Evolutionary conservation across 2,888 invertebrate species (phyloP), one percentile per base, ranked within the genome.

Genomic region (Holacanthella duospinosa): DNA sequence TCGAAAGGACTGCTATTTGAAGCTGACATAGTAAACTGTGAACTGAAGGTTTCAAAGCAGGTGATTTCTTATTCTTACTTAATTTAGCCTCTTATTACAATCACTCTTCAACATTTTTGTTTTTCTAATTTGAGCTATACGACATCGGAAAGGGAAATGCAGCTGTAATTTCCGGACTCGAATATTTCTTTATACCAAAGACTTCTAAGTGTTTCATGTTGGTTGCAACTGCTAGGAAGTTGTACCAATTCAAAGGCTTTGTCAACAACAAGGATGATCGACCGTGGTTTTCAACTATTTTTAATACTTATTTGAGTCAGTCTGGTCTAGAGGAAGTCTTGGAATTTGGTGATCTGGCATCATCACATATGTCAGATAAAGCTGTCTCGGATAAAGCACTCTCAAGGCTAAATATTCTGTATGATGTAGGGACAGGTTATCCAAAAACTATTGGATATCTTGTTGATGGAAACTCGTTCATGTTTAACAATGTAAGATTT

Each of bases 1-100:
- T 89, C 89, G 0, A 89, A 87, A 75, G 95, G 95, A 0, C 80
- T 90, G 55, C 88, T 95, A 66, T 85, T 93, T 77, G 95, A 95
- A 79, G 89, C 89, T 0, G 93, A 94, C 77, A 82, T 95, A 59
- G 84, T 85, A 25, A 80, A 86, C 16, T 88, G 88, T 60, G 88
- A 86, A 66, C 93, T 94, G 66, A 87, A 86, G 75, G 85, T 89
- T 78, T 86, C 87, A 82, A 87, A 87, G 79, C 91, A 91, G 84
- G 92, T 92, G 6, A 36, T 6, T 16, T 16, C 9, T 36, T 36
- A 9, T 6, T 36, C 9, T 36, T 36, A 16, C 16, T 6, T 36
- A 9, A 6, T 9, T 6, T 16, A 36, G 36, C 36, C 16, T 36
- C 28, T 2, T 24, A 29, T 29, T 16, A 55, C 16, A 21, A 57